Percentiles rank a stretch among this genome's conserved stretches.
Evolutionary conservation across 2,797 vertebrate species (phyloP).

Genomic region (Pipistrellus pygmaeus): DNA sequence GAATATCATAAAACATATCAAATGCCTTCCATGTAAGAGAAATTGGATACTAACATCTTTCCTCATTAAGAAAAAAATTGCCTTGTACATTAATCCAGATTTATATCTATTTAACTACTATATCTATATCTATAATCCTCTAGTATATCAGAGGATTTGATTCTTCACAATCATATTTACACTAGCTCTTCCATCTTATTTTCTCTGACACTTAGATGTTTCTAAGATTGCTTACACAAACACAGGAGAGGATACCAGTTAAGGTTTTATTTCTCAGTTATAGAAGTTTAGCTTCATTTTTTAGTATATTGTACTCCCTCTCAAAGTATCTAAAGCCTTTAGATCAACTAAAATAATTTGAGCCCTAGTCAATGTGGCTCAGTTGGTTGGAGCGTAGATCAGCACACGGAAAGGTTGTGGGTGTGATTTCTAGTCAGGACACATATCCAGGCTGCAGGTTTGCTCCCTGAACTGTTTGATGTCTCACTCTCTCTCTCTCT

Average conservation of each 20-base stretch:
- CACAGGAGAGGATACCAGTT: neutral
- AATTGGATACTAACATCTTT: neutral
- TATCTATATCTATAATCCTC: neutral
- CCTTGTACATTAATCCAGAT: neutral
- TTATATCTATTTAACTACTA: neutral
- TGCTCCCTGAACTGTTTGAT: too few species aligned
- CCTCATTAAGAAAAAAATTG: constrained; percentile 9
- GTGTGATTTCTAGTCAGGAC: too few species aligned
- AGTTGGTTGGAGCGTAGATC: too few species aligned
- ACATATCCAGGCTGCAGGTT: too few species aligned
- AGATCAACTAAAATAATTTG: neutral
- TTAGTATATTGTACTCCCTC: neutral
- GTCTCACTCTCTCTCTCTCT: too few species aligned
- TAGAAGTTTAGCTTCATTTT: neutral
- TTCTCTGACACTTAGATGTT: neutral
- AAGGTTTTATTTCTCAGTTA: neutral
- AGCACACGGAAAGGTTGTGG: too few species aligned
- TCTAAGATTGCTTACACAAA: neutral
- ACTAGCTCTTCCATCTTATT: neutral
- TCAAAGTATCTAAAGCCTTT: neutral
- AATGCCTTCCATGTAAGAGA: neutral
- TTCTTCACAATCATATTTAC: neutral
- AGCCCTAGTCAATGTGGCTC: neutral
- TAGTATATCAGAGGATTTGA: neutral
- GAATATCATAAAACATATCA: neutral